These are phyloP conservation scores for Tuberolachnus salignus DNA, from an alignment of 2,888 invertebrate genomes.

Conservation along the genomic window DNA sequence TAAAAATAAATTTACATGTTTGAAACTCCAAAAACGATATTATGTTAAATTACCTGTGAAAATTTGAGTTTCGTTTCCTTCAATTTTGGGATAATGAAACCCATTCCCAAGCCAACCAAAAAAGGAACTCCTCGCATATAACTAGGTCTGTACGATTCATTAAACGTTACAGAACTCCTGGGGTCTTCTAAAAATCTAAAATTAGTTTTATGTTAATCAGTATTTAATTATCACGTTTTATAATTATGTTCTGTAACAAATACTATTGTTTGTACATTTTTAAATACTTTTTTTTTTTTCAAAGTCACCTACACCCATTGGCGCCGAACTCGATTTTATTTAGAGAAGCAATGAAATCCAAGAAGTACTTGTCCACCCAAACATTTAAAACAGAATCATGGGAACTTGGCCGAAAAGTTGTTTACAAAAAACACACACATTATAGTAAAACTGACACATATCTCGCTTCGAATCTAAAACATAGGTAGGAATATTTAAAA, in stretches of 20 bases:
- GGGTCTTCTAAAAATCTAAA: conserved; percentile 32
- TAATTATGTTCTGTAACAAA: neutral
- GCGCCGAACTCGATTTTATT: too few species aligned
- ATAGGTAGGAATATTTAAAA: too few species aligned
- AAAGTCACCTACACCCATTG: too few species aligned
- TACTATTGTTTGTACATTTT: too few species aligned
- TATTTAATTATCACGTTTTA: neutral
- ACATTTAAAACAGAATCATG: too few species aligned
- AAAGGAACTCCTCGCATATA: conserved; percentile 16
- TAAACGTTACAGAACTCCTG: neutral
- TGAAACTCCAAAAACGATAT: neutral
- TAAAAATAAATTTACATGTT: neutral
- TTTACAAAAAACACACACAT: too few species aligned
- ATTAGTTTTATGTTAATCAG: neutral
- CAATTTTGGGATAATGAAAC: neutral
- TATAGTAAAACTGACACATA: too few species aligned
- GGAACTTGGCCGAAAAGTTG: too few species aligned
- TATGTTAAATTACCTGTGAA: neutral
- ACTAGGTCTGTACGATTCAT: conserved; percentile 11
- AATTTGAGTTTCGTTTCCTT: conserved; percentile 22
- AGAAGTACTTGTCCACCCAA: too few species aligned
- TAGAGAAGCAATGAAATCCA: too few species aligned
- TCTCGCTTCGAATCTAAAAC: too few species aligned
- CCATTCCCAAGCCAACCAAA: neutral
- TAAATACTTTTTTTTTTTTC: too few species aligned